Base-by-base conservation (phyloP, 2,888 invertebrate species). In the Rhagonycha fulva region DNA sequence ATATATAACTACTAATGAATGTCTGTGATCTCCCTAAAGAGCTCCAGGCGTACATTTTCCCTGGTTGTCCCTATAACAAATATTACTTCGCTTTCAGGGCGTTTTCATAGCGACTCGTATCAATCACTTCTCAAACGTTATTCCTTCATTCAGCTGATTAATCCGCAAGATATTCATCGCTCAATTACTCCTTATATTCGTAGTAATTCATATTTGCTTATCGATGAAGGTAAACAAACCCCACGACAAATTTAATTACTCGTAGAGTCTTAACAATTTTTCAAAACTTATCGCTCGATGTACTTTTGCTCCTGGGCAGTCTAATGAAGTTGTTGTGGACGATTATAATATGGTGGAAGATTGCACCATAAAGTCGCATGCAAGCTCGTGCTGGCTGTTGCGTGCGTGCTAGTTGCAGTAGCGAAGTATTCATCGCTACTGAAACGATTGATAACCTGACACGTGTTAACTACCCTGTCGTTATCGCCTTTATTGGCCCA, bases 381-480 rank as follows among this genome's bases (percentile, higher is more conserved):
- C 68, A 75, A 71, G 72, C 63, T 73, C 23, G 75, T 78, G 77
- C 76, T 76, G 80, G 76, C 74, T 71, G 77, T 76, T 78, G 80
- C 74, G 81, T 79, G 81, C 76, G 79, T 81, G 81, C 74, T 67
- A 70, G 68, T 72, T 75, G 77, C 74, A 77, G 78, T 76, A 79
- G 74, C 79, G 76, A 76, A 78, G 47, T 47, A 47, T 47, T 47
- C 81, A 68, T 23, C 68, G 24, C 74, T 62, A 67, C 63, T n/a
- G 72, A 47, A 75, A 67, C 61, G 83, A 84, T 84, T 84, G 84
- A 83, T 84, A 79, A 71, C 77, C 80, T 82, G 84, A 83, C 84
- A 82, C 83, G 83, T 81, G 84, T 81, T 84, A 84, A 84, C 82
- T 83, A 83, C 83, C 81, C 81, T 81, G 80, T 83, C 82, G 82